Evolutionary conservation across 1,140 invertebrate genomes (phyloP), one percentile per base, ranked within the genome.

Genomic region (Scaptomyza hsui): DNA sequence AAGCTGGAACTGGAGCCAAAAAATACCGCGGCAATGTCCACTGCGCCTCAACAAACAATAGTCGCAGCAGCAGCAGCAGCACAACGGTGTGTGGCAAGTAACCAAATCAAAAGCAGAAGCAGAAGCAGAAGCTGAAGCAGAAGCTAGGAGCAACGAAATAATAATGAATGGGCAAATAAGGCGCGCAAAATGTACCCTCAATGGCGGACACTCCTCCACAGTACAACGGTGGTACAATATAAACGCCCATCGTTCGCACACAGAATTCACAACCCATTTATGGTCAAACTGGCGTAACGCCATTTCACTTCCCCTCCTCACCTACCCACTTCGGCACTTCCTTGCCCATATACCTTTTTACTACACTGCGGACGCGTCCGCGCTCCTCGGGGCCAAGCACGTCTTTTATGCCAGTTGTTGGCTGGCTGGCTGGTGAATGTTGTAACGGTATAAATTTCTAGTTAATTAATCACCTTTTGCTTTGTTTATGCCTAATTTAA

Each of bases 401-500:
- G 52, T 55, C 52, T 55, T 55, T 55, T 55, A 55, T 55, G 52
- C 52, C 32, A 55, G 32, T 13, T 41, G 12, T n/a, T n/a, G n/a
- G n/a, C n/a, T n/a, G n/a, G n/a, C n/a, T n/a, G n/a, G n/a, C 32
- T 41, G 19, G 16, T 41, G 35, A 73, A 62, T 78, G 55, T 78
- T 78, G 55, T 78, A 78, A 69, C 69, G 75, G 76, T 80, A 80
- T 80, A 80, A 80, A 80, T 75, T 80, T 71, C 77, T 74, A 75
- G 77, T 80, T 80, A 80, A 80, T 80, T 80, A 80, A 80, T 80
- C 77, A 80, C 77, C 77, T 80, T 80, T 75, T 72, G 67, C 77
- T 80, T 80, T 80, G 77, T 80, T 80, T 80, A 80, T 80, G 77
- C 72, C 77, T 80, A 80, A 80, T 80, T 80, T 79, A 80, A 80